Percentiles rank a stretch among this genome's conserved stretches.
Evolutionary conservation across 2,888 invertebrate genomes (phyloP).

Genomic region (Folsomia manolachei): DNA sequence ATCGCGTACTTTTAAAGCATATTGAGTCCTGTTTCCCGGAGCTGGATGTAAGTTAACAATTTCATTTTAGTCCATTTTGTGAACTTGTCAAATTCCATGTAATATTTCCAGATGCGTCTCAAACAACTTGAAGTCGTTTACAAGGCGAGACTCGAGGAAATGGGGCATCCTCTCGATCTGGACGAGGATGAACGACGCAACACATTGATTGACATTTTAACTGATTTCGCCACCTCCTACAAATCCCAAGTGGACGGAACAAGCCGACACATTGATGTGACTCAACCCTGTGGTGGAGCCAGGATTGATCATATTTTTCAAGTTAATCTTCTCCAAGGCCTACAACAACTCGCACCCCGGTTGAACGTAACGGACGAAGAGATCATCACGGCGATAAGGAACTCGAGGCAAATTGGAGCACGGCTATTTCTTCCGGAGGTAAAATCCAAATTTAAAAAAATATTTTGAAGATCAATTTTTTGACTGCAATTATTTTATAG

Average conservation of each 20-base stretch:
- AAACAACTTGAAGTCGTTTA: neutral
- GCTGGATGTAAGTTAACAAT: constrained; percentile 59
- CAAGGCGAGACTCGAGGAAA: too few relatives aligned
- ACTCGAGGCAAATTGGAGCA: constrained; percentile 6
- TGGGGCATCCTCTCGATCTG: too few relatives aligned
- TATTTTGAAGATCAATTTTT: neutral
- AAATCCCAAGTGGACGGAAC: too few relatives aligned
- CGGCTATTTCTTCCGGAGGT: constrained; percentile 15
- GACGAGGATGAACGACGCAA: too few relatives aligned
- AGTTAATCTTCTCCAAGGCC: too few relatives aligned
- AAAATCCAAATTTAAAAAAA: neutral
- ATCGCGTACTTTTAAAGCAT: constrained; percentile 86
- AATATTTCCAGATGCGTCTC: neutral
- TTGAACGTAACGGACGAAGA: neutral
- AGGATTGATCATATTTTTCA: too few relatives aligned
- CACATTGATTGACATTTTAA: too few relatives aligned
- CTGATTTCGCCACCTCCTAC: too few relatives aligned
- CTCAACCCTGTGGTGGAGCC: too few relatives aligned
- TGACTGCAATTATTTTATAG: neutral
- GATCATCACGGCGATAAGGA: neutral
- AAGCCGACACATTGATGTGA: too few relatives aligned
- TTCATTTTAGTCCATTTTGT: neutral
- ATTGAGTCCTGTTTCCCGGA: constrained; percentile 97
- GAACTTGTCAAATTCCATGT: too few relatives aligned
- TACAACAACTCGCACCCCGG: too few relatives aligned